phyloP scores from a whole-genome alignment of 2,888 invertebrate genomes.

The Leptinotarsa rubiginosa region DNA sequence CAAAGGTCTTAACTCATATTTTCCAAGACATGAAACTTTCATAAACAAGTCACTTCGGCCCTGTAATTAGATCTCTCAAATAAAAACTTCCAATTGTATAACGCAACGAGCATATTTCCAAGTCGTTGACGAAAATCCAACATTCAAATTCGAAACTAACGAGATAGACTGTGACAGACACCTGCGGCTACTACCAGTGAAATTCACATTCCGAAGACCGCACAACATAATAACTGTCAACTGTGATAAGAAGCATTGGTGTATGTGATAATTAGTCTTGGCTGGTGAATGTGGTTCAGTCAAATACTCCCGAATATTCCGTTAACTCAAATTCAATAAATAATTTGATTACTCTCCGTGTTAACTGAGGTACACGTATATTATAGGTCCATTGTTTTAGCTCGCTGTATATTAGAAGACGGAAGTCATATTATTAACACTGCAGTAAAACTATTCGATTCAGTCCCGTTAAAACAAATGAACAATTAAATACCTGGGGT shows the following conservation, averaged over 20 bases:
- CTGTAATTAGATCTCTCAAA: no score
- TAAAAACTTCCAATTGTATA: no score
- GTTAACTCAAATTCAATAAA: constrained; percentile 36
- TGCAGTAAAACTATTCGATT: constrained; percentile 37
- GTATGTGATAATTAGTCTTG: constrained; percentile 66
- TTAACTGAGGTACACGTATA: constrained; percentile 61
- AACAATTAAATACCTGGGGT: constrained; percentile 24
- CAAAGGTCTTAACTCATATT: no score
- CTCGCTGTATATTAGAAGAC: constrained; percentile 53
- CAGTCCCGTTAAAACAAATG: constrained; percentile 22
- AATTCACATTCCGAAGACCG: constrained; percentile 59
- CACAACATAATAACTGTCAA: constrained; percentile 65
- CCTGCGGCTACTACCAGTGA: constrained; percentile 38
- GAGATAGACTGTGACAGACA: constrained; percentile 50
- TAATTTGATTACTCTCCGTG: constrained; percentile 44
- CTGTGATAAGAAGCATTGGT: constrained; percentile 66
- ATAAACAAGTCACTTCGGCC: no score
- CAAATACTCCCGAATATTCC: constrained; percentile 46
- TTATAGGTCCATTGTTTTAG: constrained; percentile 63
- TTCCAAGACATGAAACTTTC: no score
- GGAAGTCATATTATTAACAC: constrained; percentile 45
- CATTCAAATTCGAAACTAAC: constrained; percentile 55
- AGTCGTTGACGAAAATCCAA: constrained; percentile 62
- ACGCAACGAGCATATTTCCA: constrained; percentile 49
- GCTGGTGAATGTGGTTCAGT: constrained; percentile 59